Evolutionary conservation across 2,888 invertebrate species (phyloP).

Genomic region (Pasiphila rectangulata): DNA sequence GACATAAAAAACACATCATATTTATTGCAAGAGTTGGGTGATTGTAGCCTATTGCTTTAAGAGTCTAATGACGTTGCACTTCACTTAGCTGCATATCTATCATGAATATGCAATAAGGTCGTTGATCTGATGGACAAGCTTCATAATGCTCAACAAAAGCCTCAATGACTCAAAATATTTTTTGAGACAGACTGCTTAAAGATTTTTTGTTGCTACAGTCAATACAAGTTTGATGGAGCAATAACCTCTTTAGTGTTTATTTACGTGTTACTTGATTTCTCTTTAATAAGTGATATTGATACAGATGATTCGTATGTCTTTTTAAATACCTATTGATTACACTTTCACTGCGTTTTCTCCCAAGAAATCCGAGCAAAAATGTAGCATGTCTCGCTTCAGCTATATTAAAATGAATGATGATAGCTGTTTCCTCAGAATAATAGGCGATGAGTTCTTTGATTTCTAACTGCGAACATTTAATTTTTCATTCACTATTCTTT

Average conservation of each 20-base stretch:
- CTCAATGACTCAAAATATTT: neutral
- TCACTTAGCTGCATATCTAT: conserved; percentile 45
- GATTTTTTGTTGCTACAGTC: conserved; percentile 16
- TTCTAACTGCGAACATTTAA: conserved; percentile 15
- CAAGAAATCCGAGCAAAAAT: conserved; percentile 36
- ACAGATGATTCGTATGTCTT: conserved; percentile 38
- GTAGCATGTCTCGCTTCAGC: conserved; percentile 29
- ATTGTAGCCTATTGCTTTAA: conserved; percentile 40
- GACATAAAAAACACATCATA: conserved; percentile 7
- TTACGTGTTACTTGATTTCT: conserved; percentile 23
- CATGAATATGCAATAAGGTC: conserved; percentile 43
- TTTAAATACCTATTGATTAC: conserved; percentile 47
- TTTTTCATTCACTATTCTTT: conserved; percentile 11
- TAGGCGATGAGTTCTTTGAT: conserved; percentile 28
- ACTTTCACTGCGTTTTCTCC: conserved; percentile 56
- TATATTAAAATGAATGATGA: conserved; percentile 54
- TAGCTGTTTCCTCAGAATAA: conserved; percentile 43
- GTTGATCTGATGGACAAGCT: conserved; percentile 30
- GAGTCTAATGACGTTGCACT: conserved; percentile 47
- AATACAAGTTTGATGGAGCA: conserved; percentile 17
- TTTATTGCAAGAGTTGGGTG: conserved; percentile 18
- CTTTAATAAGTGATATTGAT: conserved; percentile 14
- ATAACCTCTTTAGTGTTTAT: conserved; percentile 23
- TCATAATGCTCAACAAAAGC: neutral
- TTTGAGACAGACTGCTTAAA: neutral